phyloP scores from a whole-genome alignment of 2,113 vertebrate species.

The Strigops habroptila region DNA sequence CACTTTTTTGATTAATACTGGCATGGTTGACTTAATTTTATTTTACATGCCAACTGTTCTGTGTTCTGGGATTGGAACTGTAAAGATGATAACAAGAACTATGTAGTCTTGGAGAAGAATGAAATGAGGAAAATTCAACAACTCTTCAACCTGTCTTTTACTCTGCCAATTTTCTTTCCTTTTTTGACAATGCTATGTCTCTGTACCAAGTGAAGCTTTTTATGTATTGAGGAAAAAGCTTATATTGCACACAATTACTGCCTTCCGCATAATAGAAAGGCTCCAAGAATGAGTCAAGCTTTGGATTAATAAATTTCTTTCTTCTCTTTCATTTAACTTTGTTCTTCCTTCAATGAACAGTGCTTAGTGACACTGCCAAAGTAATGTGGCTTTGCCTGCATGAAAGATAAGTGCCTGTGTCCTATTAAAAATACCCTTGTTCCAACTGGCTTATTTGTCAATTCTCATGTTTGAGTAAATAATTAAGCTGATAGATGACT shows the following conservation, averaged over 20 bases:
- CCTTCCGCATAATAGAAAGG: background rate
- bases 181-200: background rate
- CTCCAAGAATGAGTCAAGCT: background rate
- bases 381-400: background rate
- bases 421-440: background rate
- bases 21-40: background rate
- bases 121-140: background rate
- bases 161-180: background rate
- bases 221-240: background rate
- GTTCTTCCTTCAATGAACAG: background rate
- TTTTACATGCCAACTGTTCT: background rate
- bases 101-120: background rate
- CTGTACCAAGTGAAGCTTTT: background rate
- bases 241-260: background rate
- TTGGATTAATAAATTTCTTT: background rate
- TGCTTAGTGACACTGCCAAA: background rate
- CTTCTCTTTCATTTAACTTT: background rate
- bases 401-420: background rate
- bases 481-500: background rate
- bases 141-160: background rate
- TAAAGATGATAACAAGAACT: background rate
- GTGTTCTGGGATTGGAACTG: background rate
- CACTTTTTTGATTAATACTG: background rate
- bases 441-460: background rate
- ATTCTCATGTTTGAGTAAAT: background rate